phyloP scores from a whole-genome alignment of 2,888 invertebrate species.

The Drosophila nr. fundita region DNA sequence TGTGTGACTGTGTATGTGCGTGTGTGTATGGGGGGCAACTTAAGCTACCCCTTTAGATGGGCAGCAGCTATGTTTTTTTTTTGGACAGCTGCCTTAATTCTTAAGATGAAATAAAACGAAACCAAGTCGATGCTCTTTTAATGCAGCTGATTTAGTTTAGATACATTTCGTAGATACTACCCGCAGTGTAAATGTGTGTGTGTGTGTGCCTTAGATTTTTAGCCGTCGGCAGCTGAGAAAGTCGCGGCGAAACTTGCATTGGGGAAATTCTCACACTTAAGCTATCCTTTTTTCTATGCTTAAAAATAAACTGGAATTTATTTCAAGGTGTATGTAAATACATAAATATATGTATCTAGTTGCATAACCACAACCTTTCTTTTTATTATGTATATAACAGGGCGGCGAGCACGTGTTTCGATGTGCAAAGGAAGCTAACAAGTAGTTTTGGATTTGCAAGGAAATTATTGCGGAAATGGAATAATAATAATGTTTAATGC shows the following conservation, averaged over 20 bases:
- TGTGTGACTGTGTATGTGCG: slow-evolving; percentile 15
- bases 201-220: slow-evolving; percentile 15
- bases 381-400: slow-evolving; percentile 4
- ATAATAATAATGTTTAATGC: background rate
- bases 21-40: slow-evolving; percentile 20
- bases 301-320: background rate
- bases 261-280: slow-evolving; percentile 39
- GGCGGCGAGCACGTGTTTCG: slow-evolving; percentile 49
- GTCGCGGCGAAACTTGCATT: slow-evolving; percentile 43
- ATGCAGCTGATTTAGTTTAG: slow-evolving; percentile 33
- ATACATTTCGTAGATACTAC: slow-evolving; percentile 38
- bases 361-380: slow-evolving; percentile 4
- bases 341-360: background rate
- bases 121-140: background rate
- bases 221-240: slow-evolving; percentile 46
- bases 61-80: slow-evolving; percentile 7
- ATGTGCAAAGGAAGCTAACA: slow-evolving; percentile 56
- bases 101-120: slow-evolving; percentile 27
- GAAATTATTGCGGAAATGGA: background rate
- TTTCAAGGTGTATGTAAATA: background rate
- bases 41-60: slow-evolving; percentile 33
- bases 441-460: slow-evolving; percentile 54
- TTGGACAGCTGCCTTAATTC: slow-evolving; percentile 12
- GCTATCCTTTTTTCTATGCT: background rate
- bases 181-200: slow-evolving; percentile 6